Base-by-base conservation (phyloP, 2,113 vertebrate genomes). In the Colinus virginianus region DNA sequence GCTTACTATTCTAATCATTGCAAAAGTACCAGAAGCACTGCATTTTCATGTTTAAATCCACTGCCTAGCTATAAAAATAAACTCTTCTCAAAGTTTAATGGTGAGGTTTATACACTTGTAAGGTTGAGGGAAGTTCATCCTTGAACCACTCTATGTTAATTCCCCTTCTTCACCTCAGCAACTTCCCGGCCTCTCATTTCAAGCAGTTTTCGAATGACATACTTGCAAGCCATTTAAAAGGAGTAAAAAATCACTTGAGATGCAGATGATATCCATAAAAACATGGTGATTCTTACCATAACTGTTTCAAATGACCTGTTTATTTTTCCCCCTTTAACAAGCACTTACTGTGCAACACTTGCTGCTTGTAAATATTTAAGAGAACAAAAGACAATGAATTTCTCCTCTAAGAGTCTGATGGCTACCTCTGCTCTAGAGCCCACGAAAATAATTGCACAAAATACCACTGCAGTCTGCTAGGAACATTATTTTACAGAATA, bases 401-500 rank as follows among this genome's bases (percentile, higher is more conserved):
- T 17, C 42, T 56, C 40, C 77, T 88, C 14, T 58, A 56, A 56
- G 48, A 92, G 32, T 59, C 11, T 67, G 19, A 22, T 61, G 30
- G 64, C 64, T 71, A 80, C 45, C 28, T 82, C 64, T 88, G 70
- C 36, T 66, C 66, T 88, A 36, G 21, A 51, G 23, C n/a, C 79
- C 49, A 71, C 59, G 58, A 90, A 88, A 95, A 40, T 64, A 95
- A 96, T 26, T 16, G 11, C 51, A 86, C 53, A 58, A 81, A 93
- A 90, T 90, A 75, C 1, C 2, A 78, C 0, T 28, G 67, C 40
- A 90, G 43, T 62, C 61, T 90, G 79, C 45, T 92, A 87, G 78
- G 94, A 88, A 93, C 69, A 79, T 74, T 63, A 88, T 55, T 90
- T 95, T 91, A 90, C 79, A 92, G 88, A 91, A 96, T 71, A 93